Base-by-base conservation (phyloP, 1,140 invertebrate genomes). In the Heliconius eleuchia region DNA sequence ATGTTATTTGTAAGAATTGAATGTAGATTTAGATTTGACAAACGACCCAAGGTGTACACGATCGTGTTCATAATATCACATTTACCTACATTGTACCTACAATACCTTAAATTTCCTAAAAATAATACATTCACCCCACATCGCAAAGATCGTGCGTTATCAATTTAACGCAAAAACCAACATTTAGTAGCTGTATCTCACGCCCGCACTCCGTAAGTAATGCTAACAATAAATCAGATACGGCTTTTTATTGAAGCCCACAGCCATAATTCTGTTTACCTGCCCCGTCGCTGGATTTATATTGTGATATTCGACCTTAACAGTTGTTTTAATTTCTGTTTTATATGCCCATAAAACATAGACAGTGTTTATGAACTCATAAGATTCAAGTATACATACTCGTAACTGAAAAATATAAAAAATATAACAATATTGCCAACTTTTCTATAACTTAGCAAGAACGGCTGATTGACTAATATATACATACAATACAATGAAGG, bases 191-290 rank as follows among this genome's bases (percentile, higher is more conserved):
- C 72, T 81, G 73, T 84, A 86, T 84, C 82, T 77, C 78, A 52
- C 73, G 78, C 71, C 50, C 70, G 72, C 80, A 80, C 83, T 79
- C 76, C 71, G 80, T 83, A 83, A 84, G 80, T 85, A 82, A 83
- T 83, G 79, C 78, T 82, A 46, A 87, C 80, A 83, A 86, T 86
- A 86, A 87, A 86, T 86, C 84, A 81, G 77, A 86, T 83, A 84
- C 74, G 78, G 72, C 73, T 77, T 79, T 85, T 84, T 85, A 87
- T 84, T 84, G 80, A 83, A 77, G 79, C 73, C 80, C 60, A 82
- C 82, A 80, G 80, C 82, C 81, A 85, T 81, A 86, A 84, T 85
- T 85, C 77, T 84, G 84, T 85, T 85, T 85, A 83, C 85, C 79
- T 83, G 82, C 74, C 78, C 74, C 77, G 60, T 66, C 74, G 30